Conservation (phyloP, 1,140 invertebrate genomes). For the Agraylea sexmaculata region DNA sequence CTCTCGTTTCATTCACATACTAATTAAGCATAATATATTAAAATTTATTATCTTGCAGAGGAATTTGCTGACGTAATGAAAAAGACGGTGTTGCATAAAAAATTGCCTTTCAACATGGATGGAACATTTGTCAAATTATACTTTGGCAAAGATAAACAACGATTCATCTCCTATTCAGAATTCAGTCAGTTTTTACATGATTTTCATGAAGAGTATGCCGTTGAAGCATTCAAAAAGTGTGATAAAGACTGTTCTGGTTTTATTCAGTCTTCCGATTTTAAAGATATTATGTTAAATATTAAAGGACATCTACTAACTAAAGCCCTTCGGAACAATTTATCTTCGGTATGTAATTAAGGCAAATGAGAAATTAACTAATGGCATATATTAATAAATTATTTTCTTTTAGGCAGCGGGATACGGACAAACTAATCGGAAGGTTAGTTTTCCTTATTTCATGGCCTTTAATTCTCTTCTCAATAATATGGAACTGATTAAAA, state of each 20-base stretch:
- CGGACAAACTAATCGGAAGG: conserved; percentile 60
- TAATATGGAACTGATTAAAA: conserved; percentile 98
- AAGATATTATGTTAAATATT: conserved; percentile 89
- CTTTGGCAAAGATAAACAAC: conserved; percentile 90
- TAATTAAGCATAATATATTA: conserved; percentile 2
- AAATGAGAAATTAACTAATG: conserved; percentile 7
- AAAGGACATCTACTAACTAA: conserved; percentile 92
- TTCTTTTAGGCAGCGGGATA: conserved; percentile 62
- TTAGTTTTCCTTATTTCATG: conserved; percentile 97
- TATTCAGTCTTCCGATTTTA: conserved; percentile 86
- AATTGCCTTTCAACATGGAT: conserved; percentile 93
- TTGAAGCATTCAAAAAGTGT: conserved; percentile 90
- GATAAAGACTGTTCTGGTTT: conserved; percentile 84
- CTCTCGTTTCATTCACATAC: conserved; percentile 5
- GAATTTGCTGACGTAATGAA: conserved; percentile 93
- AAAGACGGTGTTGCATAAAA: conserved; percentile 83
- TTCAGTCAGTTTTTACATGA: conserved; percentile 98
- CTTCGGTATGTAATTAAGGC: conserved; percentile 50
- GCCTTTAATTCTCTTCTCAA: conserved; percentile 95
- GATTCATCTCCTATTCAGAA: conserved; percentile 84
- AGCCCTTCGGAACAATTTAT: conserved; percentile 84
- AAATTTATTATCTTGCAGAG: conserved; percentile 56
- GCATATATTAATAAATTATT: conserved; percentile 12
- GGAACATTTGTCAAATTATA: conserved; percentile 92
- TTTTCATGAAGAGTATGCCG: conserved; percentile 99